Evolutionary conservation across 2,888 invertebrate species (phyloP), one percentile per base, ranked within the genome.

Genomic region (Xestia sexstrigata): DNA sequence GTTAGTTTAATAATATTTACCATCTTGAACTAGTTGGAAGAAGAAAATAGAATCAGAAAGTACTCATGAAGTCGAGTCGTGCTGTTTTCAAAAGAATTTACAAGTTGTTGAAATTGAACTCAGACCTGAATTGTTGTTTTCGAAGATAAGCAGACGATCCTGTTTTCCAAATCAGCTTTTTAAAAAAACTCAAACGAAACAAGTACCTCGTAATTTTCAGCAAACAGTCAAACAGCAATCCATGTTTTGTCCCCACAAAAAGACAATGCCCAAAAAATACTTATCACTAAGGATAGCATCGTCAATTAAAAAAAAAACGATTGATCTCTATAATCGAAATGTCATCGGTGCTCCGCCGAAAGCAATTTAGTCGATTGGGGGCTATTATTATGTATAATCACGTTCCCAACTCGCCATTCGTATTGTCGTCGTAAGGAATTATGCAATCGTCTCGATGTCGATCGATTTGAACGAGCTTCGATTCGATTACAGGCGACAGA

Each of bases 401-500:
- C 90, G 92, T 86, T 89, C 91, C 89, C 89, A 91, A 90, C 89
- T 90, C 89, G 91, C 90, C 92, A 94, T 94, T 93, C 93, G 94
- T 94, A 95, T 95, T 96, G 96, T 96, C 96, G 96, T 96, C 95
- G 95, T 91, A 92, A 93, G 94, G 94, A 95, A 96, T 96, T 95
- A 95, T 95, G 96, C 95, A 96, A 96, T 93, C 91, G 92, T 88
- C 90, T 93, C 91, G 90, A 94, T 93, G 92, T 91, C 92, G 90
- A 94, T 93, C 93, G 94, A 93, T 93, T 93, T 94, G 91, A 93
- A 91, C 90, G 85, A 88, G 88, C 89, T 88, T 89, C 93, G 91
- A 93, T 94, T 96, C 96, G 95, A 96, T 96, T 96, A 96, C 92
- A 89, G 94, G 94, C 96, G 96, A 96, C 96, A 96, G 96, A 96